These are phyloP conservation scores for Triplophysa siluroides DNA, from an alignment of 2,113 vertebrate species.

Conservation along the genomic window DNA sequence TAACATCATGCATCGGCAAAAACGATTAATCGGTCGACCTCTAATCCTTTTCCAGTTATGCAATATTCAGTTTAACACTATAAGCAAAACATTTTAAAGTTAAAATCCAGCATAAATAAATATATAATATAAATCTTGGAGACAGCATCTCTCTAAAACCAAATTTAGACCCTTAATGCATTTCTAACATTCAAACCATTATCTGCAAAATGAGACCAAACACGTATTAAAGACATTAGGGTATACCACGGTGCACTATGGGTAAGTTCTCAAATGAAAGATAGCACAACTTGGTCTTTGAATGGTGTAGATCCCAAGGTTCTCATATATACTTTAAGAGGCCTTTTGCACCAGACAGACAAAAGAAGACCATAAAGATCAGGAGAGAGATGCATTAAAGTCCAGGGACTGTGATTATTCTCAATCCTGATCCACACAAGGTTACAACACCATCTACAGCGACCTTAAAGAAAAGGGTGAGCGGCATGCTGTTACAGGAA, in stretches of 20 bases:
- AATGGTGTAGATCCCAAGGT: background rate
- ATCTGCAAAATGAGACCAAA: background rate
- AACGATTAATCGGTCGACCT: no score
- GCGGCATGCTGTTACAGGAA: background rate
- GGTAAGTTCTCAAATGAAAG: background rate
- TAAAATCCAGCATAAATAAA: background rate
- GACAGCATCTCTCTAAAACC: background rate
- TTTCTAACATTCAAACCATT: background rate
- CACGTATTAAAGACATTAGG: background rate
- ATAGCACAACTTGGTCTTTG: background rate
- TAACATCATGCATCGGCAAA: no score
- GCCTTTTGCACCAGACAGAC: background rate
- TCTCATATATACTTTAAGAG: background rate
- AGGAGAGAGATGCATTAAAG: background rate
- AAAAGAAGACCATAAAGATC: background rate
- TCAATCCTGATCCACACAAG: background rate
- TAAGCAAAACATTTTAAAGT: background rate
- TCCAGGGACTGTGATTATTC: background rate
- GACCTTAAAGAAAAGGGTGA: constrained; percentile 17
- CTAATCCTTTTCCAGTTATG: background rate
- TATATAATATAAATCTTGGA: no score
- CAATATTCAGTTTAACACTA: background rate
- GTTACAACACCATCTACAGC: background rate
- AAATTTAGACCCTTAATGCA: background rate
- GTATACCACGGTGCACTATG: background rate